phyloP scores from a whole-genome alignment of 2,888 invertebrate genomes.

The Xylota sylvarum region DNA sequence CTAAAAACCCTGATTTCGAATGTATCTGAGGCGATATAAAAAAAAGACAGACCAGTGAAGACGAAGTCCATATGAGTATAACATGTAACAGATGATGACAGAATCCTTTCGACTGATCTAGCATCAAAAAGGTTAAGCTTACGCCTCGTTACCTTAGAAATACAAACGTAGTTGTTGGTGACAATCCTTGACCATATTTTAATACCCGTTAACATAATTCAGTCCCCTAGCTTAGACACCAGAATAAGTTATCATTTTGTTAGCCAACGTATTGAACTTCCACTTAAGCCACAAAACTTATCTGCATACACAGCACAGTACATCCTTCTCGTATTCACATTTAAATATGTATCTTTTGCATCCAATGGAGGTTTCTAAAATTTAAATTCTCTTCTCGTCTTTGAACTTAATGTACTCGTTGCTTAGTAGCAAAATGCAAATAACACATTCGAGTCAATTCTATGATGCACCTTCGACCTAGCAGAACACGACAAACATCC shows the following conservation, averaged over 20 bases:
- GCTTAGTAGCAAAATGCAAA: conserved; percentile 50
- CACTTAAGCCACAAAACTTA: conserved; percentile 53
- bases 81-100: too few relatives aligned
- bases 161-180: not conserved
- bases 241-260: conserved; percentile 44
- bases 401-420: conserved; percentile 32
- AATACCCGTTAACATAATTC: not conserved
- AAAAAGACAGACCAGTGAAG: too few relatives aligned
- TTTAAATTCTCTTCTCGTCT: conserved; percentile 40
- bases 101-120: too few relatives aligned
- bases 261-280: conserved; percentile 53
- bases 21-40: too few relatives aligned
- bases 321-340: conserved; percentile 24
- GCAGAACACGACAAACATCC: conserved; percentile 5
- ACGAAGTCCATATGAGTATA: too few relatives aligned
- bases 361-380: not conserved
- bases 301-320: not conserved
- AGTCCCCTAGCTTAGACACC: conserved; percentile 11
- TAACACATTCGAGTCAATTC: conserved; percentile 36
- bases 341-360: not conserved
- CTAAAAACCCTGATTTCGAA: too few relatives aligned
- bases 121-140: not conserved
- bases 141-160: not conserved
- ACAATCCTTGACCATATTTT: not conserved
- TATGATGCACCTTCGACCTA: conserved; percentile 33